These are phyloP conservation scores for Trachymyrmex septentrionalis DNA, from an alignment of 1,140 invertebrate genomes.

Conservation along the genomic window DNA sequence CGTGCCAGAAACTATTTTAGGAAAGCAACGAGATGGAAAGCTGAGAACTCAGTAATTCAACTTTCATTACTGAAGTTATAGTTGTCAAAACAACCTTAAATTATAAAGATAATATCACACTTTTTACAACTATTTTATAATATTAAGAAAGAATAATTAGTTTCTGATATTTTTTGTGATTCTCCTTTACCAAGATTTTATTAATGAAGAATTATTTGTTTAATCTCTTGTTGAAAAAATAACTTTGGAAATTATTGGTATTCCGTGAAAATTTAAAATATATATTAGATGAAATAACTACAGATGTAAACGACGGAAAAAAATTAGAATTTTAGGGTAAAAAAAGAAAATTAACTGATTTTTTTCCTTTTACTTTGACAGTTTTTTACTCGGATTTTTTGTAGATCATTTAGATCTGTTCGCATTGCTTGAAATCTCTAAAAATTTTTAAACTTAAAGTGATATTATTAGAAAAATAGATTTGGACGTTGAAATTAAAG, in stretches of 20 bases:
- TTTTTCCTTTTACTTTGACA: too few species aligned
- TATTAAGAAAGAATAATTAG: background rate
- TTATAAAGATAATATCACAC: slow-evolving; percentile 1
- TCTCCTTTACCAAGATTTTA: background rate
- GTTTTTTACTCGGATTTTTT: too few species aligned
- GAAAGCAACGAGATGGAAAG: slow-evolving; percentile 7
- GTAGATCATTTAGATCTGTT: too few species aligned
- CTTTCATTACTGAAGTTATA: slow-evolving; percentile 6
- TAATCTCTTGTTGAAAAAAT: background rate
- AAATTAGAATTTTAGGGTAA: too few species aligned
- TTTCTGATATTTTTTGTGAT: background rate
- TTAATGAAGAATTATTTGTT: background rate
- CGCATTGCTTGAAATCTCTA: too few species aligned
- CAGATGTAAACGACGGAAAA: too few species aligned
- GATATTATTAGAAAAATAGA: too few species aligned
- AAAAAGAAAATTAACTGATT: too few species aligned
- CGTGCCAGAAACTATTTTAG: slow-evolving; percentile 37
- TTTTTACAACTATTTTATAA: slow-evolving; percentile 1
- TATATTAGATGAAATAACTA: background rate
- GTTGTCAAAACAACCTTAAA: slow-evolving; percentile 46
- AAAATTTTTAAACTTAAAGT: too few species aligned
- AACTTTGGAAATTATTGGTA: background rate
- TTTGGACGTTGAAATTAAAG: too few species aligned
- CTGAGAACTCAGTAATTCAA: slow-evolving; percentile 14
- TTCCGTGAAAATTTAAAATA: background rate